A percentile compares a stretch with the other conserved stretches of the same genome.
Evolutionary conservation across 2,797 vertebrate genomes (phyloP).

Genomic region (Fratercula arctica): DNA sequence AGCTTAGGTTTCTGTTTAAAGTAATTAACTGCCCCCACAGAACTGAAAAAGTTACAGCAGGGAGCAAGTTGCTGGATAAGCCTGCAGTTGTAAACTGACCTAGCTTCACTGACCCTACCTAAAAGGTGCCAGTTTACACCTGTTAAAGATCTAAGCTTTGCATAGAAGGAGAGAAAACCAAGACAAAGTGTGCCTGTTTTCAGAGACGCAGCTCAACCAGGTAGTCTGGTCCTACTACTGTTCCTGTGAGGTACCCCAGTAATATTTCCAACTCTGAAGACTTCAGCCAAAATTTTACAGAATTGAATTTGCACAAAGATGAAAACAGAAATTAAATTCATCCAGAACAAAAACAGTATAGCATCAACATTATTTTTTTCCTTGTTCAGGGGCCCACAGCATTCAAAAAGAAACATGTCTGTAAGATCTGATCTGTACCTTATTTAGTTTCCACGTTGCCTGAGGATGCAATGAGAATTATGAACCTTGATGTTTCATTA

Average conservation of each 20-base stretch:
- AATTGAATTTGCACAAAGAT: background rate
- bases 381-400: background rate
- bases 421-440: background rate
- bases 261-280: background rate
- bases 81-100: background rate
- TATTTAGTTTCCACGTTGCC: background rate
- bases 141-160: background rate
- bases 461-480: background rate
- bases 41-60: background rate
- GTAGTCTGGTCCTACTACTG: too few species aligned
- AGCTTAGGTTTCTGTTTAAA: background rate
- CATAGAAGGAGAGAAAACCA: background rate
- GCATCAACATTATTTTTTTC: background rate
- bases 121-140: background rate
- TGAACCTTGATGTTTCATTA: slow-evolving; percentile 14
- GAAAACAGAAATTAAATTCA: background rate
- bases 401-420: background rate
- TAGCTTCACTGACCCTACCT: background rate
- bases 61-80: background rate
- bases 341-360: background rate
- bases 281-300: background rate
- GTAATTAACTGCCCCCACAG: background rate
- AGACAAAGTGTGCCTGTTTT: background rate
- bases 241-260: background rate
- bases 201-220: background rate